Conservation (phyloP, 2,113 vertebrate genomes). For the Tyto alba region DNA sequence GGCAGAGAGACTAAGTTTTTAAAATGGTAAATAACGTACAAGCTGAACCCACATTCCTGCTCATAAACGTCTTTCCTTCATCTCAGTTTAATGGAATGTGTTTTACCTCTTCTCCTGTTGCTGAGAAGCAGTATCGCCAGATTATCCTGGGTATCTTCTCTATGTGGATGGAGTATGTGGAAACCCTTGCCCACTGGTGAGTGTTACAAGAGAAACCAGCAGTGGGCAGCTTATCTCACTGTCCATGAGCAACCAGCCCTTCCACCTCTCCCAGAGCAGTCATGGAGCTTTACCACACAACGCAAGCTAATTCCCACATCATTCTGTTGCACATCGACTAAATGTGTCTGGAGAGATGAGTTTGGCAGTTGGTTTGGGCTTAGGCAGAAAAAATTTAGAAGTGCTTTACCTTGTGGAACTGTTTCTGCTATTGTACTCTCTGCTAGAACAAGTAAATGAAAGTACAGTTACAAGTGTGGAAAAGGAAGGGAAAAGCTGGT, state of each 20-base stretch:
- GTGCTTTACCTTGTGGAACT: conserved; percentile 5
- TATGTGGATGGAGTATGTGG: background rate
- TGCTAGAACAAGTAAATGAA: background rate
- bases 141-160: background rate
- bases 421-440: background rate
- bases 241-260: background rate
- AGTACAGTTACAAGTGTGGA: background rate
- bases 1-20: background rate
- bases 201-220: background rate
- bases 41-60: background rate
- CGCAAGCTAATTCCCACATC: background rate
- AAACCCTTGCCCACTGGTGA: background rate
- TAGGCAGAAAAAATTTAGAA: conserved; percentile 7
- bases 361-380: background rate
- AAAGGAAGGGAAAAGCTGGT: background rate
- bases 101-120: background rate
- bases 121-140: background rate
- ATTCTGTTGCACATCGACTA: background rate
- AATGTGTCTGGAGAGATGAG: background rate
- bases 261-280: background rate
- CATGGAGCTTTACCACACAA: background rate
- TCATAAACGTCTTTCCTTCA: background rate
- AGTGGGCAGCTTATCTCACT: background rate
- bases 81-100: background rate
- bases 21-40: background rate